Conservation (phyloP, 2,888 invertebrate species). For the Drosophila diplacantha region DNA sequence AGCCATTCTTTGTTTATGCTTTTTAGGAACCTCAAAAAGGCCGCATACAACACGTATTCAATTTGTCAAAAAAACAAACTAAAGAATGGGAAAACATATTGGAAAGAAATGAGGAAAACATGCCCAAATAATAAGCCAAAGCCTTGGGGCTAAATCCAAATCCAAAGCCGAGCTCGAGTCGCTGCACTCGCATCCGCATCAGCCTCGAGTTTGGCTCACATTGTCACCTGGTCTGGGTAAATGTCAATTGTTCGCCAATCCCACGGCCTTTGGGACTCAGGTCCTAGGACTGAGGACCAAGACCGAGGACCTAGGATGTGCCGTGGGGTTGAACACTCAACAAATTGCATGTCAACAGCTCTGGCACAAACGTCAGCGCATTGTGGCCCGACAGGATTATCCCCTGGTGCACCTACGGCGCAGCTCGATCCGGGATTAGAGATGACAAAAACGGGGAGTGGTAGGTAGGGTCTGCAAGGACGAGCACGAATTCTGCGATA, state of each 20-base stretch:
- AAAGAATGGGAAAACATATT: constrained; percentile 15
- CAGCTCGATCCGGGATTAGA: constrained; percentile 30
- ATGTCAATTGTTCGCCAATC: constrained; percentile 61
- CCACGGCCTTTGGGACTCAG: constrained; percentile 31
- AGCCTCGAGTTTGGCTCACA: constrained; percentile 36
- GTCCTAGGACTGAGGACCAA: constrained; percentile 5
- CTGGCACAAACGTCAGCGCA: constrained; percentile 46
- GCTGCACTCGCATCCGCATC: constrained; percentile 58
- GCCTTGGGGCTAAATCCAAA: constrained; percentile 44
- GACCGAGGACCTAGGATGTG: constrained; percentile 19
- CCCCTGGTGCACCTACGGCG: constrained; percentile 48
- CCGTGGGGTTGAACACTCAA: constrained; percentile 48
- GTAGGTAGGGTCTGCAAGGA: background rate
- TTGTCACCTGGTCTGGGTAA: constrained; percentile 55
- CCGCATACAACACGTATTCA: constrained; percentile 47
- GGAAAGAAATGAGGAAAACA: constrained; percentile 22
- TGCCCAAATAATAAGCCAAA: constrained; percentile 57
- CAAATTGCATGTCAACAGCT: constrained; percentile 72
- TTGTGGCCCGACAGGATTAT: constrained; percentile 56
- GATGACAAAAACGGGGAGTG: constrained; percentile 35
- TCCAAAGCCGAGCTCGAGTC: constrained; percentile 40
- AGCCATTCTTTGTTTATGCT: constrained; percentile 20
- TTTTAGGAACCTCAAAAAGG: constrained; percentile 26
- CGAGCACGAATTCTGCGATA: constrained; percentile 7
- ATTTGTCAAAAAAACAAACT: constrained; percentile 28